Base-by-base conservation (phyloP, 2,113 vertebrate species). In the Gymnobelideus leadbeateri region DNA sequence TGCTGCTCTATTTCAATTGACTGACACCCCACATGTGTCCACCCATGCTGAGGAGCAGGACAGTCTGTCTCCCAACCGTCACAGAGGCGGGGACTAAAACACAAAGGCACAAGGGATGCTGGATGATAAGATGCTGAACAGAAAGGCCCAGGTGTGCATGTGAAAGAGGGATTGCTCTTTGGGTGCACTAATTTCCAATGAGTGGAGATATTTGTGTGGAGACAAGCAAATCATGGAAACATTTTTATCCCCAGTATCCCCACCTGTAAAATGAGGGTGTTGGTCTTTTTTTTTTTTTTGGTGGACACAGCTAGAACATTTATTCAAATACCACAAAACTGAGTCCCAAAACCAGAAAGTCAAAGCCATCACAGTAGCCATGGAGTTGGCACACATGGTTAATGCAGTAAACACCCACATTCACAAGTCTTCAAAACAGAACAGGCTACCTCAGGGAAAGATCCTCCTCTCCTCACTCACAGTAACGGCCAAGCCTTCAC, bases 11-110 rank as follows among this genome's bases (percentile, higher is more conserved):
- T 55, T 37, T 26, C n/a, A 2, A 28, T 53, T 54, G 28, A 92
- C 43, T 10, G 24, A 14, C 23, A 3, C 0, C 0, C 47, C 51
- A 51, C 47, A 89, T 37, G 0, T 50, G 14, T 43, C 26, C 26
- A 26, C 14, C 89, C n/a, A 0, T 0, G 91, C 12, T 51, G 16
- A 5, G 25, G 77, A 11, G 12, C 10, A 2, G 11, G 26, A 2
- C 31, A 91, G 55, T 46, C 55, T 57, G 11, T 77, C 9, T 37
- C 47, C 28, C 3, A 26, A 50, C 49, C 37, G 51, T 55, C 51
- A 51, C 92, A 55, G 46, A 51, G 46, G 23, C n/a, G 28, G 61
- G 37, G 19, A 43, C n/a, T 43, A 7, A 43, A n/a, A 43, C 68
- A 84, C 68, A 84, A 84, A 84, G 68, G 68, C 68, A n/a, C 37